Evolutionary conservation across 2,113 vertebrate species (phyloP).

Genomic region (Podarcis cretensis): DNA sequence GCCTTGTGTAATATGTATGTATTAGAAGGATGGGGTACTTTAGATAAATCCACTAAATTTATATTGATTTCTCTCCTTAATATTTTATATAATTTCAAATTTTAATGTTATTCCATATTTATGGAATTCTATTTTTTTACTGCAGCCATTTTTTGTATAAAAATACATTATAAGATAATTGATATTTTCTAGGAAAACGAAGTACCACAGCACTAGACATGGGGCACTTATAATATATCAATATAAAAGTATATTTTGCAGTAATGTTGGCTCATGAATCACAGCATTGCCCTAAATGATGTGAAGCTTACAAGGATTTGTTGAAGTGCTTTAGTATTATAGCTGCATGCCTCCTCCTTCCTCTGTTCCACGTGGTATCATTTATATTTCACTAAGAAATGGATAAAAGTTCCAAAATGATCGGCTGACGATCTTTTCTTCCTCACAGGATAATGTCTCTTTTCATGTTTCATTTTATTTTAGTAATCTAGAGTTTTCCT

Average conservation of each 20-base stretch:
- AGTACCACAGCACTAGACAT: neutral
- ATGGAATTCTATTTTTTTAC: neutral
- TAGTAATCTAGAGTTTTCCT: neutral
- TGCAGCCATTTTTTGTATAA: neutral
- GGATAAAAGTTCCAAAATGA: constrained; percentile 8
- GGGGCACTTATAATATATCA: too few species aligned
- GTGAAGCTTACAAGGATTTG: constrained; percentile 41
- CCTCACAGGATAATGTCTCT: neutral
- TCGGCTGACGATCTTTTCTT: neutral
- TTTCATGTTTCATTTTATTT: neutral
- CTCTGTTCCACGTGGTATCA: neutral
- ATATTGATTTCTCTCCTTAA: neutral
- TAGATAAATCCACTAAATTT: neutral
- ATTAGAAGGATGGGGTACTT: neutral
- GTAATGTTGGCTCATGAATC: constrained; percentile 44
- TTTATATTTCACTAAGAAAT: neutral
- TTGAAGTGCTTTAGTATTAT: constrained; percentile 2
- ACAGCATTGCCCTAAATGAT: constrained; percentile 43
- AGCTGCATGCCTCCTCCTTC: neutral
- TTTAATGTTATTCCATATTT: neutral
- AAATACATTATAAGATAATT: constrained; percentile 43
- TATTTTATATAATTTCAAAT: neutral
- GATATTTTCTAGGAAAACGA: constrained; percentile 49
- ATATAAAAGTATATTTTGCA: too few species aligned
- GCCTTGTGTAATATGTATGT: too few species aligned